Base-by-base conservation (phyloP, 2,113 vertebrate species). In the Centropristis striata region DNA sequence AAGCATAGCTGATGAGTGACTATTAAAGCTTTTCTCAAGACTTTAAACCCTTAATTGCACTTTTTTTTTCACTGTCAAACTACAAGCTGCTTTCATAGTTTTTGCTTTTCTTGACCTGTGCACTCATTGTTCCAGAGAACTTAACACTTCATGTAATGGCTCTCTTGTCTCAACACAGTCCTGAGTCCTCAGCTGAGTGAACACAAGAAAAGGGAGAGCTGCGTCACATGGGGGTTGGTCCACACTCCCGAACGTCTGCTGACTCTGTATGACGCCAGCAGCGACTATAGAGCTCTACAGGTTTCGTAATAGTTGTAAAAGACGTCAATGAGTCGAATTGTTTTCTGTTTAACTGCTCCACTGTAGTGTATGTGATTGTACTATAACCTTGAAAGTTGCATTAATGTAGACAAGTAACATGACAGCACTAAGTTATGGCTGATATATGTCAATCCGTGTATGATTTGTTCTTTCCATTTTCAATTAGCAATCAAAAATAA, bases 231-330 rank as follows among this genome's bases (percentile, higher is more conserved):
- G 16, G 66, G 49, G 64, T 14, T 67, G 28, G 27, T 21, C 36
- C 11, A 18, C 42, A 21, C 11, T 20, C n/a, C 16, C 47, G 12
- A 13, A 50, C 53, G 41, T 82, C 49, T 67, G 61, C 41, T 57
- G 47, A 20, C 13, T 9, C 51, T 50, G 64, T 20, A 58, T 88
- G 82, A 89, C 50, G 84, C 64, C 65, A 79, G 82, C 47, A 2
- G 64, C 55, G 4, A 49, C 75, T 27, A 21, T 3, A 49, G 20
- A 71, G 59, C n/a, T 57, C 51, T 55, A 0, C 23, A 21, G 0
- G n/a, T 41, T 37, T 39, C 10, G 15, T 66, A 39, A 58, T 21
- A 55, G 27, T 55, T 71, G 58, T 85, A 65, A 75, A 59, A 39
- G 8, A 25, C 5, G 2, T 51, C 15, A 50, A 64, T 14, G 18